A percentile compares a stretch with the other conserved stretches of the same genome.
Conservation (phyloP, 2,113 vertebrate genomes). For the Trochalopteron elliotii region DNA sequence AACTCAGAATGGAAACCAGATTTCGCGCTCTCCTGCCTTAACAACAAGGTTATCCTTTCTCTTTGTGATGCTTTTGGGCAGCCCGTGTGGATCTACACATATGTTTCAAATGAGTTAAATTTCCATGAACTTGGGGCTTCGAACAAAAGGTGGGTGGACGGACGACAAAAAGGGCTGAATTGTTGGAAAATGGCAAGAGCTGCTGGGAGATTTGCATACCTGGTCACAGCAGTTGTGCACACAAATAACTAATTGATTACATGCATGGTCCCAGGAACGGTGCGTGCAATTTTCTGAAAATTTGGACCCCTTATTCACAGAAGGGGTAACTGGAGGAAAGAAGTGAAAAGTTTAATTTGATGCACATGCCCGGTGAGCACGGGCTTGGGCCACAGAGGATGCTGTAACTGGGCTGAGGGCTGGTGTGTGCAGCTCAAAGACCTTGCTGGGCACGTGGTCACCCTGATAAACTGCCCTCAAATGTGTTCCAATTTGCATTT, state of each 20-base stretch:
- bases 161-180: constrained; percentile 21
- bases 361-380: background rate
- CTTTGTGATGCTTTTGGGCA: constrained; percentile 44
- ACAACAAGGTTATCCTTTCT: constrained; percentile 60
- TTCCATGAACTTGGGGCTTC: constrained; percentile 36
- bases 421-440: background rate
- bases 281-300: background rate
- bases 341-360: background rate
- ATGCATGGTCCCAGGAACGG: background rate
- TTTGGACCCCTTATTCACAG: background rate
- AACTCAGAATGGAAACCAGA: constrained; percentile 62
- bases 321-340: background rate
- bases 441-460: background rate
- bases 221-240: constrained; percentile 18
- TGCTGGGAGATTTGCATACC: constrained; percentile 40
- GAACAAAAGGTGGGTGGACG: background rate
- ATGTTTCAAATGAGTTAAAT: constrained; percentile 60
- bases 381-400: background rate
- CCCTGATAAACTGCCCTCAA: background rate
- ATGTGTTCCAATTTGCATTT: background rate
- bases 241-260: constrained; percentile 43
- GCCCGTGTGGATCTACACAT: background rate
- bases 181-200: background rate
- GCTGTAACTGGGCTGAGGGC: background rate
- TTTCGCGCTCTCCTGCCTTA: constrained; percentile 55